Conservation (phyloP, 2,888 invertebrate species). For the Allygus modestus region DNA sequence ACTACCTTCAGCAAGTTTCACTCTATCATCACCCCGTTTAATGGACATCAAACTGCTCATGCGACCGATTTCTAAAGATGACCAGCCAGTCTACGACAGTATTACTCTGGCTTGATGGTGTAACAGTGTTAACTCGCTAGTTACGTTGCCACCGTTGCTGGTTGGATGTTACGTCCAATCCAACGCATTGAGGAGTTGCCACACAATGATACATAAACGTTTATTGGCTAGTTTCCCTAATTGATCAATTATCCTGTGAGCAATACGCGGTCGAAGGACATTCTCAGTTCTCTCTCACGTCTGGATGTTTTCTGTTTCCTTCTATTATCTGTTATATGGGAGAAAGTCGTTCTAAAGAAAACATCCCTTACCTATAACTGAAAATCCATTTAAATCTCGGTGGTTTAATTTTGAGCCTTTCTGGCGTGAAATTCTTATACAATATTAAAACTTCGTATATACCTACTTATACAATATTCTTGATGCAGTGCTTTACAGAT, state of each 20-base stretch:
- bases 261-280: slow-evolving; percentile 10
- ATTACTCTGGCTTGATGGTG: not conserved
- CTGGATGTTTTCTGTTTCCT: slow-evolving; percentile 32
- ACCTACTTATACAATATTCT: no score
- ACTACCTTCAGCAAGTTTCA: no score
- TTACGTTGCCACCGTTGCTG: not conserved
- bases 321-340: slow-evolving; percentile 21
- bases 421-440: not conserved
- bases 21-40: no score
- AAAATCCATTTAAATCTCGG: not conserved
- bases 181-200: slow-evolving; percentile 12
- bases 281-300: not conserved
- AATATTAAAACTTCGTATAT: no score
- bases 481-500: no score
- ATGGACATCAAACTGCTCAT: no score
- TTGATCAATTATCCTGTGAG: slow-evolving; percentile 52
- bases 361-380: no score
- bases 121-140: slow-evolving; percentile 15
- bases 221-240: slow-evolving; percentile 41
- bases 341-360: not conserved
- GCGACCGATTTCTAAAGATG: no score
- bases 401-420: not conserved
- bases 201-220: slow-evolving; percentile 57
- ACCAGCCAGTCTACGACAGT: no score
- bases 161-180: slow-evolving; percentile 1